Percentiles rank a stretch among this genome's conserved stretches.
Evolutionary conservation across 2,797 vertebrate species (phyloP).

Genomic region (Brotula barbata): DNA sequence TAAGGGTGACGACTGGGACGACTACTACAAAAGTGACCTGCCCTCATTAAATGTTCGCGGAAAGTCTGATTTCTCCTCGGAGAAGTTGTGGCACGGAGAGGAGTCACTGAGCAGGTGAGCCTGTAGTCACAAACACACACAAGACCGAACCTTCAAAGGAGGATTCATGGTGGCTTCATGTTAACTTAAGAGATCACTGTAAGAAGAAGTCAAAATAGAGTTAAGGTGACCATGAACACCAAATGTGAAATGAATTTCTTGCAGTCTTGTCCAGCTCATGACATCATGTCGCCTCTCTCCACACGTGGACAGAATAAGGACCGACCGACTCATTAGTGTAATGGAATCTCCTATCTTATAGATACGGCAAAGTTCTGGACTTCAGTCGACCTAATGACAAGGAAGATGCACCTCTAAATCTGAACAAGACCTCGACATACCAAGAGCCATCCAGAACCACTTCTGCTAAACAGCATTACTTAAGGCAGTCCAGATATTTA

Average conservation of each 20-base stretch:
- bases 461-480: slow-evolving; percentile 92
- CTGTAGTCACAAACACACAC: background rate
- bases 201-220: background rate
- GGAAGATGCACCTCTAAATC: slow-evolving; percentile 81
- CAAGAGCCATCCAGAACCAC: slow-evolving; percentile 82
- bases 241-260: too few species aligned
- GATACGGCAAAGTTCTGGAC: slow-evolving; percentile 88
- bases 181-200: too few species aligned
- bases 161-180: too few species aligned
- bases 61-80: slow-evolving; percentile 77
- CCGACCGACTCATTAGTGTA: too few species aligned
- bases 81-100: slow-evolving; percentile 80
- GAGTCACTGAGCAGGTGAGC: slow-evolving; percentile 82
- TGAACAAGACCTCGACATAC: slow-evolving; percentile 74
- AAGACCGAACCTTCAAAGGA: too few species aligned
- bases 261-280: background rate
- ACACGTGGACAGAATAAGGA: too few species aligned
- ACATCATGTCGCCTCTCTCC: too few species aligned
- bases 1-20: slow-evolving; percentile 88
- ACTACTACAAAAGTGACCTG: slow-evolving; percentile 82
- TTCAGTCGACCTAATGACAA: slow-evolving; percentile 80
- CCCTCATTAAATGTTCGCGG: slow-evolving; percentile 70
- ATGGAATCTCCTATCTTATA: slow-evolving; percentile 43
- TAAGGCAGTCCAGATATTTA: slow-evolving; percentile 92
- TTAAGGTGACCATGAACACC: too few species aligned